These are phyloP conservation scores for Amphipoea oculea DNA, from an alignment of 2,888 invertebrate species.

Conservation along the genomic window DNA sequence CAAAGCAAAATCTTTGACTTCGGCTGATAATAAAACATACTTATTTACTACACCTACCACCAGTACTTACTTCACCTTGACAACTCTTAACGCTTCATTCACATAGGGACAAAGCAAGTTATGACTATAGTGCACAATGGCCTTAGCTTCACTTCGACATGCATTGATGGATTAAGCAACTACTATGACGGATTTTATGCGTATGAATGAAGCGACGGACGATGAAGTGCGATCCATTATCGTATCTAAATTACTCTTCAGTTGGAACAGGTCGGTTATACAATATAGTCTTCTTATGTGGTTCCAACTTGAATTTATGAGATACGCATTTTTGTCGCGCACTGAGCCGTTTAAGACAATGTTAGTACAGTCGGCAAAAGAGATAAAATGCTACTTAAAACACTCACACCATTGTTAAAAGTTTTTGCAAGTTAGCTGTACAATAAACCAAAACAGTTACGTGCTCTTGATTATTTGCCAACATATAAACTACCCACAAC, in stretches of 20 bases:
- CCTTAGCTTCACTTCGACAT: slow-evolving; percentile 19
- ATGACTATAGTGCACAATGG: slow-evolving; percentile 14
- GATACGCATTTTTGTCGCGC: background rate
- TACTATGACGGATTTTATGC: slow-evolving; percentile 31
- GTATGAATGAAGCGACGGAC: slow-evolving; percentile 25
- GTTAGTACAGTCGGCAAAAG: background rate
- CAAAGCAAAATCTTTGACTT: slow-evolving; percentile 1
- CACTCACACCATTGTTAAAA: background rate
- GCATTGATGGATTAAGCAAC: slow-evolving; percentile 39
- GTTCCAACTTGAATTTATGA: slow-evolving; percentile 7
- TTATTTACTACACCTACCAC: background rate
- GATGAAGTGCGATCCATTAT: slow-evolving; percentile 35
- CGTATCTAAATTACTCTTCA: slow-evolving; percentile 22
- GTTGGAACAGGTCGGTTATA: slow-evolving; percentile 5
- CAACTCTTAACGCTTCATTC: slow-evolving; percentile 12
- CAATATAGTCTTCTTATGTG: background rate
- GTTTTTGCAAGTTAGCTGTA: background rate
- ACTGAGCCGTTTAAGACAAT: background rate
- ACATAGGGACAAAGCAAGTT: slow-evolving; percentile 14
- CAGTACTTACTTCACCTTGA: background rate
- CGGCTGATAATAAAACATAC: background rate
- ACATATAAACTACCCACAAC: no score
- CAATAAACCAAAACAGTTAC: no score
- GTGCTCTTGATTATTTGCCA: no score
- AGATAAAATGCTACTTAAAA: background rate